phyloP scores from a whole-genome alignment of 1,140 invertebrate genomes.

The Lordiphosa clarofinis region DNA sequence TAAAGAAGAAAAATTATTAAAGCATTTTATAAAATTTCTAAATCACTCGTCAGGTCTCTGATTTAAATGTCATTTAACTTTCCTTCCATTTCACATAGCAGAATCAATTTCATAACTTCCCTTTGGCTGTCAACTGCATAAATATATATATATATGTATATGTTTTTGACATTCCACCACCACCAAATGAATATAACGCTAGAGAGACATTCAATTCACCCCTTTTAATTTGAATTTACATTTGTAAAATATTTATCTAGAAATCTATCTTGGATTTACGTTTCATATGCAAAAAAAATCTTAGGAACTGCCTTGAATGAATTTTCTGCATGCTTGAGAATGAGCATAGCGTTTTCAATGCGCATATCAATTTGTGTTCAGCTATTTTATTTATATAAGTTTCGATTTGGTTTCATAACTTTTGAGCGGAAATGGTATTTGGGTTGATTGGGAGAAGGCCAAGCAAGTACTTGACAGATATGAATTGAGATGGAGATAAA shows the following conservation, averaged over 20 bases:
- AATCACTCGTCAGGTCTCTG: no score
- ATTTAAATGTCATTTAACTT: no score
- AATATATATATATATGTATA: no score
- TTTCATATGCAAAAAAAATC: slow-evolving; percentile 22
- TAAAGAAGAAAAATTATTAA: no score
- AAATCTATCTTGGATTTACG: slow-evolving; percentile 19
- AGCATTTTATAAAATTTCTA: no score
- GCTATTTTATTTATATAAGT: slow-evolving; percentile 57
- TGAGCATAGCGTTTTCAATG: slow-evolving; percentile 51
- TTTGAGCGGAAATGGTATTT: slow-evolving; percentile 59
- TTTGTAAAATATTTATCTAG: slow-evolving; percentile 21
- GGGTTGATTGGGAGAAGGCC: slow-evolving; percentile 30
- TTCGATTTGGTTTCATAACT: slow-evolving; percentile 61
- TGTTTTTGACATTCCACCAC: no score
- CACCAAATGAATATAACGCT: not conserved
- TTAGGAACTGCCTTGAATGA: slow-evolving; percentile 45
- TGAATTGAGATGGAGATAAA: slow-evolving; percentile 1
- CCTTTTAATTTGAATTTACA: slow-evolving; percentile 10
- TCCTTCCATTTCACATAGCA: not conserved
- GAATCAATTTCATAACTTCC: slow-evolving; percentile 7
- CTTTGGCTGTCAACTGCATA: slow-evolving; percentile 7
- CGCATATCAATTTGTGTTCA: slow-evolving; percentile 56
- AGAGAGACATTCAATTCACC: no score
- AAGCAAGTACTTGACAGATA: not conserved
- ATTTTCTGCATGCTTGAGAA: slow-evolving; percentile 45